Percentiles rank a stretch among this genome's conserved stretches.
These are phyloP conservation scores for Stenopsyche tienmushanensis DNA, from an alignment of 1,140 invertebrate genomes.

Conservation along the genomic window DNA sequence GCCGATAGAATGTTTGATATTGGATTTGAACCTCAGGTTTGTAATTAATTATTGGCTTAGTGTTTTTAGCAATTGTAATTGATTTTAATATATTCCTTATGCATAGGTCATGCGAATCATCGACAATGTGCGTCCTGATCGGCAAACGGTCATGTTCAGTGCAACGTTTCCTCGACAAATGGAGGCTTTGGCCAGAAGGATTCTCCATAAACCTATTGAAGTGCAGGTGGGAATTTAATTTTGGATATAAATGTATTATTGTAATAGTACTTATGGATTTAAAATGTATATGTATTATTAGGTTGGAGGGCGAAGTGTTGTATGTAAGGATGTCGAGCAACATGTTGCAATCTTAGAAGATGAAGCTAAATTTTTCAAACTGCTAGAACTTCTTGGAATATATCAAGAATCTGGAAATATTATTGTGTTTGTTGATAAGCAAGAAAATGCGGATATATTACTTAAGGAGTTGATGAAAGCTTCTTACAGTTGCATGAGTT, in stretches of 20 bases:
- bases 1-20: conserved; percentile 99
- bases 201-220: conserved; percentile 94
- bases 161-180: conserved; percentile 99
- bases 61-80: background rate
- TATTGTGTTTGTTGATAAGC: conserved; percentile 98
- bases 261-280: background rate
- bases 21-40: conserved; percentile 98
- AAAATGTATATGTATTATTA: conserved; percentile 25
- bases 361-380: conserved; percentile 96
- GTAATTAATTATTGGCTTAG: background rate
- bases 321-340: conserved; percentile 98
- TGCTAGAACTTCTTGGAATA: conserved; percentile 91
- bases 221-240: conserved; percentile 63
- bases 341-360: conserved; percentile 93
- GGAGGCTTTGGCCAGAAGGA: conserved; percentile 94
- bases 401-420: conserved; percentile 93
- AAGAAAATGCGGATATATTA: conserved; percentile 94
- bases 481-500: conserved; percentile 91
- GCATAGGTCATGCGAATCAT: conserved; percentile 90
- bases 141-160: conserved; percentile 98
- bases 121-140: conserved; percentile 94
- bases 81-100: conserved; percentile 22
- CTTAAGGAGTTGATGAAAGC: conserved; percentile 96
- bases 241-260: background rate
- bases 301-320: conserved; percentile 95